Conservation (phyloP, 1,140 invertebrate species). For the Batillaria attramentaria region DNA sequence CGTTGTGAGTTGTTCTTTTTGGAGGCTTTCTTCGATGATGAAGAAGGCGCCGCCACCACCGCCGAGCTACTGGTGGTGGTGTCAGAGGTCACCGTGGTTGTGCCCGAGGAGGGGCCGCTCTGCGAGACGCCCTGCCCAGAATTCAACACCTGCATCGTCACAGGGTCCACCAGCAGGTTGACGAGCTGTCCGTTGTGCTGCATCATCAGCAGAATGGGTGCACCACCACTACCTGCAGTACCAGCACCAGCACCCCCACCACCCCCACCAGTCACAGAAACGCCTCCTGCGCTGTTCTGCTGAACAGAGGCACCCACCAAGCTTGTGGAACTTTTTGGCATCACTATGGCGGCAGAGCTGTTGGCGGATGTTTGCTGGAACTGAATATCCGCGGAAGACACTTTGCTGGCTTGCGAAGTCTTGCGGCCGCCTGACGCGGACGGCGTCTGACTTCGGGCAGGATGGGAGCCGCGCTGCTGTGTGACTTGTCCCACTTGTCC, state of each 20-base stretch:
- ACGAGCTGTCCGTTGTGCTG: conserved; percentile 59
- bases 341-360: neutral
- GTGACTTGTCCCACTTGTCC: neutral
- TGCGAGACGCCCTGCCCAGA: conserved; percentile 29
- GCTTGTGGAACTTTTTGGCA: neutral
- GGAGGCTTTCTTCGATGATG: conserved; percentile 29
- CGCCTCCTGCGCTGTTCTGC: neutral
- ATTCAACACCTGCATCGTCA: conserved; percentile 61
- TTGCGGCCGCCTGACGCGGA: neutral
- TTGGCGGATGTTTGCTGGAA: neutral
- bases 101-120: neutral
- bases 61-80: neutral
- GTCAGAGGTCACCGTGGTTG: conserved; percentile 3
- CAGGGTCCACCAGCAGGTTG: conserved; percentile 59
- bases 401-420: conserved; percentile 5
- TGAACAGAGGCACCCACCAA: neutral
- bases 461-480: neutral
- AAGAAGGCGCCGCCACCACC: neutral
- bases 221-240: conserved; percentile 28
- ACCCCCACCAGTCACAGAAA: neutral
- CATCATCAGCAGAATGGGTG: conserved; percentile 55
- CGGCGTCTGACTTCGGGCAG: neutral
- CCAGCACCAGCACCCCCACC: conserved; percentile 26
- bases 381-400: neutral
- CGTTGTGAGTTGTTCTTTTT: conserved; percentile 45